Evolutionary conservation across 1,140 invertebrate species (phyloP), one percentile per base, ranked within the genome.

Genomic region (Drosophila littoralis): DNA sequence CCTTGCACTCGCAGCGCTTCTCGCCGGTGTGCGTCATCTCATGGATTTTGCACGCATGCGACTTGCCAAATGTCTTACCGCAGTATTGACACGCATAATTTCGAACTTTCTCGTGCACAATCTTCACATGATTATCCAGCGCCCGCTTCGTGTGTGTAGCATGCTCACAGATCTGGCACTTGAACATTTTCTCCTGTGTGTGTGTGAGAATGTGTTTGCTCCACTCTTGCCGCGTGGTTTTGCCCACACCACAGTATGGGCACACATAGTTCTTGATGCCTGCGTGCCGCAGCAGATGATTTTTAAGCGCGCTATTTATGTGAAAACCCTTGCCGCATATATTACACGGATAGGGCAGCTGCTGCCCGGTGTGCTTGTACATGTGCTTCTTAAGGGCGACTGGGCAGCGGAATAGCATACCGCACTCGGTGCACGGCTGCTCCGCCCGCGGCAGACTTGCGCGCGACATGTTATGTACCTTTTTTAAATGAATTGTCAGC

Each of bases 261-360:
- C 91, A 92, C 35, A 91, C 85, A 38, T 89, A 91, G 65, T 92
- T 92, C 57, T 91, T 91, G 22, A 92, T 92, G 6, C 91, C 91
- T 0, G 90, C 84, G 33, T 92, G 91, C 2, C 91, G 80, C 5
- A 91, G 81, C 7, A 92, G 61, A 73, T 92, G 91, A 50, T 91
- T 88, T 48, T 92, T 92, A 0, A 92, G 59, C 0, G 84, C 84
- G 36, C 84, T 89, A 7, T 92, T 92, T 0, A 90, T 84, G 15
- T 86, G 79, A 33, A 92, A 92, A 33, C 79, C 81, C 63, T 92
- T 91, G 50, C 93, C 93, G 72, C 94, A 94, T 1, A 93, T 94
- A 57, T 94, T 94, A 68, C 94, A 94, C 0, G 93, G 93, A 63
- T 93, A 94, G 1, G 94, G 94, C 45, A 94, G 92, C 81, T 94